phyloP scores from a whole-genome alignment of 2,113 vertebrate genomes.

The Emydura subglobosa region DNA sequence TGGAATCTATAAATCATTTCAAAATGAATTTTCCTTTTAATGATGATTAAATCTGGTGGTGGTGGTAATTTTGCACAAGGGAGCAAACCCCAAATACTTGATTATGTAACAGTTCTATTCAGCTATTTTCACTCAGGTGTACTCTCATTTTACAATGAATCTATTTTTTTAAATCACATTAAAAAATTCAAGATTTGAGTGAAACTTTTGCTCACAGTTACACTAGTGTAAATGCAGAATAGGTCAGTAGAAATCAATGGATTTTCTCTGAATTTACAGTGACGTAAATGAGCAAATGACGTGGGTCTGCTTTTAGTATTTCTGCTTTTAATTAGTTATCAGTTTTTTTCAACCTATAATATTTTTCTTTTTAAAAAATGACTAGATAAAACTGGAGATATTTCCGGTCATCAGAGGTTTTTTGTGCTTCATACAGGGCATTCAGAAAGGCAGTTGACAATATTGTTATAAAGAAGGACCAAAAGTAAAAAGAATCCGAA shows the following conservation, averaged over 20 bases:
- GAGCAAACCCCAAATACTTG: not conserved
- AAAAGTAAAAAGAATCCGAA: conserved; percentile 4
- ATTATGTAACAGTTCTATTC: not conserved
- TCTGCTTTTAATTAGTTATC: not conserved
- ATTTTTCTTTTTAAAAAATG: not conserved
- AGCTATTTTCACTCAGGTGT: not conserved
- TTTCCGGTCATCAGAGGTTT: not conserved
- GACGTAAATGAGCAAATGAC: not conserved
- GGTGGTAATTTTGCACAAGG: not conserved
- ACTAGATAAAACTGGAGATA: not conserved
- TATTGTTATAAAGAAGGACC: not conserved
- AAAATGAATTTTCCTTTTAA: not conserved
- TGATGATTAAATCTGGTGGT: not conserved
- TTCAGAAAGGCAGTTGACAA: conserved; percentile 14
- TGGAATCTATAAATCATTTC: not conserved
- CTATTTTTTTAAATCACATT: not conserved
- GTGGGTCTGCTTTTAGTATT: not conserved
- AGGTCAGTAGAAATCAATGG: not conserved
- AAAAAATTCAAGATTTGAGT: not conserved
- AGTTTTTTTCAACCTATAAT: not conserved
- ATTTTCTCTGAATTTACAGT: not conserved
- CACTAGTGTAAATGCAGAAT: not conserved
- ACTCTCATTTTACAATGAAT: not conserved
- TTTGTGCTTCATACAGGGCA: not conserved
- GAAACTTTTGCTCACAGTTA: not conserved